A percentile compares a stretch with the other conserved stretches of the same genome.
Conservation (phyloP, 1,140 invertebrate genomes). For the Diabrotica virgifera region DNA sequence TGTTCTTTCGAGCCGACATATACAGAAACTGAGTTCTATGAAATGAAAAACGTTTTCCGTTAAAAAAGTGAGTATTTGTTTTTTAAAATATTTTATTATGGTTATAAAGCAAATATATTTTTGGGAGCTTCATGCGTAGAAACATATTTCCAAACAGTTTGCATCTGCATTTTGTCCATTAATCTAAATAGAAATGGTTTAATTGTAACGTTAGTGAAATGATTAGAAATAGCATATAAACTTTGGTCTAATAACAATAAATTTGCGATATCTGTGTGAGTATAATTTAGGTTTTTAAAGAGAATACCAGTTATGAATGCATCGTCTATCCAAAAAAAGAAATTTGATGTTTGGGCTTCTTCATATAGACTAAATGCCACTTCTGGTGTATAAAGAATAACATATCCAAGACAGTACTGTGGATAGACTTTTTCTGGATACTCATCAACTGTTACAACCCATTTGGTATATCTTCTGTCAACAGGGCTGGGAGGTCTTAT, state of each 20-base stretch:
- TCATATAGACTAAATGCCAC: constrained; percentile 52
- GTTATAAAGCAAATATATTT: too few species aligned
- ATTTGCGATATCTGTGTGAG: constrained; percentile 47
- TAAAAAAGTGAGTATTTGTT: too few species aligned
- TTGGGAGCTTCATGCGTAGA: too few species aligned
- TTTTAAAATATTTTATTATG: too few species aligned
- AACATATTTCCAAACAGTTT: too few species aligned
- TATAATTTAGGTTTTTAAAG: constrained; percentile 57
- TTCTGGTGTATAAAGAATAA: constrained; percentile 68
- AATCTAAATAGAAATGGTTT: constrained; percentile 33
- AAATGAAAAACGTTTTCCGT: too few species aligned
- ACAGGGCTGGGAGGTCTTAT: constrained; percentile 49
- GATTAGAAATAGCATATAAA: constrained; percentile 10
- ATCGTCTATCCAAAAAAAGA: constrained; percentile 82
- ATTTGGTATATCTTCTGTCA: constrained; percentile 68
- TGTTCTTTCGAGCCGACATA: too few species aligned
- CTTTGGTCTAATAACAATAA: constrained; percentile 36
- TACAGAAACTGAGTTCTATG: too few species aligned
- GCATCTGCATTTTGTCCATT: constrained; percentile 15
- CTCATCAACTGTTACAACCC: constrained; percentile 69
- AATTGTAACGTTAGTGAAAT: constrained; percentile 7
- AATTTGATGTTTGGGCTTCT: constrained; percentile 24
- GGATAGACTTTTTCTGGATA: constrained; percentile 65
- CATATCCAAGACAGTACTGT: constrained; percentile 63
- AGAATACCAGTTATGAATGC: constrained; percentile 75